Base-by-base conservation (phyloP, 2,888 invertebrate genomes). In the Mechanitis messenoides region DNA sequence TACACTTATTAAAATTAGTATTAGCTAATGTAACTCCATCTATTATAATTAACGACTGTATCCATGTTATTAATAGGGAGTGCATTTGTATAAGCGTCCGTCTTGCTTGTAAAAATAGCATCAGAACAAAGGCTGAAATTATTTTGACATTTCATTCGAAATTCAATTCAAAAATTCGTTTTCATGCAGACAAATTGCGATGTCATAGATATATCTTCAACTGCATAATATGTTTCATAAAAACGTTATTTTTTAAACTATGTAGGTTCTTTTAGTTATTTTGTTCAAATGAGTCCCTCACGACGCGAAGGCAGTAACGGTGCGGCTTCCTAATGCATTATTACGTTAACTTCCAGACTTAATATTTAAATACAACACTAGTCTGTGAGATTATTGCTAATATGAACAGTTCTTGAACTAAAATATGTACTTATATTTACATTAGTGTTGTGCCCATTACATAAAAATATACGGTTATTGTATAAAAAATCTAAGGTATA, bases 241-340 rank as follows among this genome's bases (percentile, higher is more conserved):
- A 31, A 28, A 7, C 31, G 31, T 50, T 7, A 11, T 31, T 50
- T 31, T 7, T 50, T 31, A 31, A 31, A 31, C 50, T 31, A 6
- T 31, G 31, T 2, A 9, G 31, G 7, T 31, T 31, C 50, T 31
- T 50, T 50, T 50, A 7, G 9, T 5, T 31, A 6, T 31, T 5
- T 50, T 50, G 31, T 50, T 50, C 50, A 50, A 50, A 50, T 50
- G 28, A 50, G 50, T 50, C 5, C n/a, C 11, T 50, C 50, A 50
- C 50, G 50, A 50, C 31, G 31, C 50, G 31, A 50, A 28, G 31
- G 42, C 50, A 31, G 5, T 50, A 9, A 50, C 50, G 31, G 9
- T 50, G 50, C 47, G 50, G 50, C 31, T 50, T 50, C 50, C 31
- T 20, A 6, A 31, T 31, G 50, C 50, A 50, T 50, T 50, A 50